These are phyloP conservation scores for Potamarius usumacintae DNA, from an alignment of 2,113 vertebrate genomes.

Conservation along the genomic window DNA sequence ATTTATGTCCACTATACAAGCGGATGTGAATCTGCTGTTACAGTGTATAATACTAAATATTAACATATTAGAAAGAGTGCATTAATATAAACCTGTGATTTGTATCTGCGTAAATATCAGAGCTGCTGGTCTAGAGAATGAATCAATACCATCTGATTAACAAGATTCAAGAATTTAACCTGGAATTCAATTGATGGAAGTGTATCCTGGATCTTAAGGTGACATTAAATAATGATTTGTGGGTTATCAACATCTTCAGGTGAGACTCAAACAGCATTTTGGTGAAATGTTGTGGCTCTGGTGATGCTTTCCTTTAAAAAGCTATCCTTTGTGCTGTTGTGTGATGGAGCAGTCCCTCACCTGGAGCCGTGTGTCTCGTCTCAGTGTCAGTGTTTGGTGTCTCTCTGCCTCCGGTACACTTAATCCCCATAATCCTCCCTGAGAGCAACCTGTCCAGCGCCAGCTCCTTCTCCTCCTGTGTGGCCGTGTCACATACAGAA, in stretches of 20 bases:
- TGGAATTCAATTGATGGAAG: too few species aligned
- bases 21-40: background rate
- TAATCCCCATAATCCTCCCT: slow-evolving; percentile 73
- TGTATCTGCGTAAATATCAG: too few species aligned
- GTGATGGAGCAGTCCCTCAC: slow-evolving; percentile 10
- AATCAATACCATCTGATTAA: background rate
- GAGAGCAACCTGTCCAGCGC: slow-evolving; percentile 59
- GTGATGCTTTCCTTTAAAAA: background rate
- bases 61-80: too few species aligned
- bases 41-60: too few species aligned
- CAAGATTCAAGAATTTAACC: background rate
- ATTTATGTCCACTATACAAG: too few species aligned
- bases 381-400: slow-evolving; percentile 69
- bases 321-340: background rate
- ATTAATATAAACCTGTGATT: too few species aligned
- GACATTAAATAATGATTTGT: background rate
- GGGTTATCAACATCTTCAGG: background rate
- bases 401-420: slow-evolving; percentile 73
- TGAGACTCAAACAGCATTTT: background rate
- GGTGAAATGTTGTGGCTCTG: background rate
- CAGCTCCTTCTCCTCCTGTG: slow-evolving; percentile 68
- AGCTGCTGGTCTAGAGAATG: background rate
- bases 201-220: background rate
- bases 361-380: slow-evolving; percentile 50
- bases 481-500: slow-evolving; percentile 61